Conservation (phyloP, 2,888 invertebrate genomes). For the Sphaeridia pumilis region DNA sequence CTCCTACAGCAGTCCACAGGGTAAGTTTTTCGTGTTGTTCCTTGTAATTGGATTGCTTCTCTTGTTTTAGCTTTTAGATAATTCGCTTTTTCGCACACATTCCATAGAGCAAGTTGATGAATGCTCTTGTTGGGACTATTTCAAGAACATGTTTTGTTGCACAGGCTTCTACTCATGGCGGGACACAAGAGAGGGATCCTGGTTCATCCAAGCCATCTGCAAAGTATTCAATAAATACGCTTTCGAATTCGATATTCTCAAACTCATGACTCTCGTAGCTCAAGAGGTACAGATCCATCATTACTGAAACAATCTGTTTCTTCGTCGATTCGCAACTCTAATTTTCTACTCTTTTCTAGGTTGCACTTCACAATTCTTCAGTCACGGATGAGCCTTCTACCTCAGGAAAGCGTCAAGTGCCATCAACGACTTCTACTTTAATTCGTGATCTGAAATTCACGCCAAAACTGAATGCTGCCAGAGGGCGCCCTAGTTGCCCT, state of each 20-base stretch:
- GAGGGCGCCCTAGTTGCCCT: not conserved
- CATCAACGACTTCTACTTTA: conserved; percentile 31
- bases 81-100: not conserved
- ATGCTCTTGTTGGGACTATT: not conserved
- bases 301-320: conserved; percentile 1
- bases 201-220: conserved; percentile 90
- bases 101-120: too few species aligned
- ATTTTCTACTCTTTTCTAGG: conserved; percentile 17
- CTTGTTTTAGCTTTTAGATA: not conserved
- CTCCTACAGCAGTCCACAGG: conserved; percentile 32
- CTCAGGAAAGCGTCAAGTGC: conserved; percentile 31
- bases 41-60: not conserved
- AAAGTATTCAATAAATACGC: conserved; percentile 63
- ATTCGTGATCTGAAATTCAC: conserved; percentile 25
- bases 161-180: conserved; percentile 86
- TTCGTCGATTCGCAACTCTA: not conserved
- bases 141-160: conserved; percentile 17
- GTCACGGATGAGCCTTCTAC: conserved; percentile 19
- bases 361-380: conserved; percentile 29
- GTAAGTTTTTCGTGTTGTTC: conserved; percentile 7
- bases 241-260: conserved; percentile 63
- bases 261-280: conserved; percentile 67
- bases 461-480: conserved; percentile 14
- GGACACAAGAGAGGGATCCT: conserved; percentile 83
- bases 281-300: too few species aligned